Percentiles rank a stretch among this genome's conserved stretches.
Evolutionary conservation across 2,797 vertebrate genomes (phyloP).

Genomic region (Falco naumanni): DNA sequence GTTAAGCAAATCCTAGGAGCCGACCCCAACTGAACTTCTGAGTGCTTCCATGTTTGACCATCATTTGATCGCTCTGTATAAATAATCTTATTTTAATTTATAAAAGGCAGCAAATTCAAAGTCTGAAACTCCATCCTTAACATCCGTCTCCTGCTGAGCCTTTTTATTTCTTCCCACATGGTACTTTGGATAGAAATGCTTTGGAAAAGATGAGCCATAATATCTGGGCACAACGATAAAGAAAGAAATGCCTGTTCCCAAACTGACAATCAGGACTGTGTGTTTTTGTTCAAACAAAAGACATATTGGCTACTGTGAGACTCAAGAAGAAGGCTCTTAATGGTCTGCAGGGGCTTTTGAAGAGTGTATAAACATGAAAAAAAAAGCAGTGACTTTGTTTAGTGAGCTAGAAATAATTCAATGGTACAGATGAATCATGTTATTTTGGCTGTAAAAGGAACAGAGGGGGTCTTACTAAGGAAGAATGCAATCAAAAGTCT

Average conservation of each 20-base stretch:
- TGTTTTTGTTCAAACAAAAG: conserved; percentile 53
- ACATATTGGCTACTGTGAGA: conserved; percentile 19
- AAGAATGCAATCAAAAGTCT: not conserved
- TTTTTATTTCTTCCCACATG: conserved; percentile 53
- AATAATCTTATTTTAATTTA: conserved; percentile 41
- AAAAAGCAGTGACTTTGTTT: conserved; percentile 40
- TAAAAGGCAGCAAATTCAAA: conserved; percentile 31
- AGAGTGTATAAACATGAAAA: conserved; percentile 21
- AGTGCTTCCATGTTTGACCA: not conserved
- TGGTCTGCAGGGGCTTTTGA: conserved; percentile 42
- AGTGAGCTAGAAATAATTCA: conserved; percentile 50
- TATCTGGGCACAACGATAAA: conserved; percentile 36
- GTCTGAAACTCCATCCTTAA: conserved; percentile 8
- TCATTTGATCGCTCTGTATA: conserved; percentile 50
- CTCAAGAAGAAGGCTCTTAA: not conserved
- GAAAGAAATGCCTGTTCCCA: conserved; percentile 42
- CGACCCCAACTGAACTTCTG: not conserved
- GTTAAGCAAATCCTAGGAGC: not conserved
- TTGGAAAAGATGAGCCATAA: conserved; percentile 61
- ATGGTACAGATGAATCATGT: conserved; percentile 1
- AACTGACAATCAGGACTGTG: conserved; percentile 36
- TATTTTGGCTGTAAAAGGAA: conserved; percentile 2
- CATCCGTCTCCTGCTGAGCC: not conserved
- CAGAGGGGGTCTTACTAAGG: not conserved
- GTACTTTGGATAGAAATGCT: conserved; percentile 29